Evolutionary conservation across 2,888 invertebrate genomes (phyloP), one percentile per base, ranked within the genome.

Genomic region (Idaea straminata): DNA sequence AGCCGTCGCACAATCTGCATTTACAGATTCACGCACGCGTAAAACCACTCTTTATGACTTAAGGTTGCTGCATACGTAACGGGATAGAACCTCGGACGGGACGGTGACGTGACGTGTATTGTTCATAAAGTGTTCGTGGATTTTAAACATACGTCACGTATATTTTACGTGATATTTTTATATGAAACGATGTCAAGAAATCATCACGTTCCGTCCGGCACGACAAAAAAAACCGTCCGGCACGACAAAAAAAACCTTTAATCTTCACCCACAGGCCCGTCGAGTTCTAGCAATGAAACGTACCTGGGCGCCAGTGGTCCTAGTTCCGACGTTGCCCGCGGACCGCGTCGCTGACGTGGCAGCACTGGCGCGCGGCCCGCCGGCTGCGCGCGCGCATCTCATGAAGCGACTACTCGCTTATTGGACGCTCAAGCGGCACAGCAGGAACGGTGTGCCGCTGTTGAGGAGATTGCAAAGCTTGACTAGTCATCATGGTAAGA

Each of bases 401-500:
- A 96, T 99, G 77, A 97, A 97, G 82, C 94, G 98, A 4, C 92
- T 99, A 15, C 95, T 99, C 65, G 97, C 98, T 0, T 99, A 99
- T 83, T 99, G 99, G 99, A 99, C 98, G 4, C 91, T 99, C 60
- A 99, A 99, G 86, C 92, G 99, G 1, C 98, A 98, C 82, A 96
- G 97, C 70, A 92, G 99, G 62, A 99, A 99, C 82, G 99, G 99
- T 0, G 99, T 99, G 7, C 99, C 99, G 0, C 92, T 99, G 67
- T 87, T 99, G 67, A 89, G 99, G 60, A 91, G 99, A 5, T 67
- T 86, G 72, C 86, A 86, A 75, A 85, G 85, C 62, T 72, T 84
- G 36, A 82, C 88, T 74, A 94, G 77, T 25, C 81, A 84, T 66
- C 85, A 85, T 64, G 83, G 84, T 84, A 35, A 71, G 79, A 71